Conservation (phyloP, 1,140 invertebrate genomes). For the Saccostrea echinata region DNA sequence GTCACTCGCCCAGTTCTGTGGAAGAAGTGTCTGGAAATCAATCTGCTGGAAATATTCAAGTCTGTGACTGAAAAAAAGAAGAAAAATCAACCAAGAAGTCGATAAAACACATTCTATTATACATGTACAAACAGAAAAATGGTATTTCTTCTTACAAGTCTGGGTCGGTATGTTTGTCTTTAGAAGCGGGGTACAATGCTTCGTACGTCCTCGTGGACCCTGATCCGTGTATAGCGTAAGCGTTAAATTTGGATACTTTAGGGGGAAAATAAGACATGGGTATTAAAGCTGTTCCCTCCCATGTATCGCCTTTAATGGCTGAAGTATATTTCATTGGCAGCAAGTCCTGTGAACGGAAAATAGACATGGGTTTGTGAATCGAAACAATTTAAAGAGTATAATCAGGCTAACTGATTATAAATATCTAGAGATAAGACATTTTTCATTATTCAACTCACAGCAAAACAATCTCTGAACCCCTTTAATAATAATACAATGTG, state of each 20-base stretch:
- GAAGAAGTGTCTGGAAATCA: constrained; percentile 62
- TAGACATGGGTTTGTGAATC: neutral
- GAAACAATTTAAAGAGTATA: neutral
- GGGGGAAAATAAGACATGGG: constrained; percentile 80
- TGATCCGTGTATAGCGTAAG: constrained; percentile 83
- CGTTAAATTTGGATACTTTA: constrained; percentile 82
- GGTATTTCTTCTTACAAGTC: constrained; percentile 80
- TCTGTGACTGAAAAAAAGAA: constrained; percentile 69
- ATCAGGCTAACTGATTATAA: neutral
- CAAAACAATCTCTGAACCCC: constrained; percentile 76
- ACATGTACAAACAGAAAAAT: too few species aligned
- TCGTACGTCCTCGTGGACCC: constrained; percentile 80
- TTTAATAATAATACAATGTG: constrained; percentile 81
- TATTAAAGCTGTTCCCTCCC: constrained; percentile 79
- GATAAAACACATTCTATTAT: too few species aligned
- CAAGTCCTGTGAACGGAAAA: constrained; percentile 70
- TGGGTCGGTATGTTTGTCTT: constrained; percentile 77
- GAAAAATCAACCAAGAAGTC: too few species aligned
- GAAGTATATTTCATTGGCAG: constrained; percentile 77
- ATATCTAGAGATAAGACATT: neutral
- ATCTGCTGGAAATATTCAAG: constrained; percentile 72
- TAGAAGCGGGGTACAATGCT: constrained; percentile 80
- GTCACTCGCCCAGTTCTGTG: constrained; percentile 50
- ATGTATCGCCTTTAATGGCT: constrained; percentile 67
- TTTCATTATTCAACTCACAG: constrained; percentile 65